Conservation (phyloP, 2,888 invertebrate genomes). For the Metopia argyrocephala region DNA sequence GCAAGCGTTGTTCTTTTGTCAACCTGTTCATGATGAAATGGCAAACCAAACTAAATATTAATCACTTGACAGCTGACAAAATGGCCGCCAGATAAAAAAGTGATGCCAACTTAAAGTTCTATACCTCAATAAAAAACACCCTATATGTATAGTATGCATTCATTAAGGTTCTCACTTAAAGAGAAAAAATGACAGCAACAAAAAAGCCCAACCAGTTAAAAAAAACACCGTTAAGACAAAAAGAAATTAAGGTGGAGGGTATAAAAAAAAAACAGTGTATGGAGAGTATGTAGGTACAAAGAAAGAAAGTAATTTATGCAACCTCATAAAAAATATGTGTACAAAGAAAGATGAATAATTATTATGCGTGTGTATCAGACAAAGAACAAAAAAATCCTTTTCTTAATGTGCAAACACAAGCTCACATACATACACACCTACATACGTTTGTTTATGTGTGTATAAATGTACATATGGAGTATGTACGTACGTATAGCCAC, state of each 20-base stretch:
- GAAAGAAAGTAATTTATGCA: slow-evolving; percentile 63
- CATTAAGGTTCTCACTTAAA: too few species aligned
- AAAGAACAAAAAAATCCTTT: slow-evolving; percentile 13
- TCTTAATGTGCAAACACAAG: slow-evolving; percentile 52
- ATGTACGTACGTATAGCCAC: too few species aligned
- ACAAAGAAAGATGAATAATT: slow-evolving; percentile 29
- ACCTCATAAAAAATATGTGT: slow-evolving; percentile 46
- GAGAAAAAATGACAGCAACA: slow-evolving; percentile 26
- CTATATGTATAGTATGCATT: too few species aligned
- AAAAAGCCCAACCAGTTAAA: slow-evolving; percentile 30
- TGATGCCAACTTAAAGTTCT: too few species aligned
- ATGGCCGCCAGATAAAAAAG: too few species aligned
- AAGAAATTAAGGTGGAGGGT: not conserved
- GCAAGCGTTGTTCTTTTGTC: too few species aligned
- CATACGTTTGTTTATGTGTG: not conserved
- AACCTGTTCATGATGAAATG: too few species aligned
- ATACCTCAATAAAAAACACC: too few species aligned
- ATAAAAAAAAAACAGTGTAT: too few species aligned
- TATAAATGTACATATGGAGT: not conserved
- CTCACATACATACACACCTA: not conserved
- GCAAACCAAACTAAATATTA: too few species aligned
- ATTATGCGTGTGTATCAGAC: slow-evolving; percentile 55
- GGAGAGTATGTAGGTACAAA: not conserved
- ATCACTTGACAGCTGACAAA: too few species aligned
- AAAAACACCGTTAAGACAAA: not conserved